Evolutionary conservation across 2,797 vertebrate species (phyloP), one percentile per base, ranked within the genome.

Genomic region (Clarias laeviceps): DNA sequence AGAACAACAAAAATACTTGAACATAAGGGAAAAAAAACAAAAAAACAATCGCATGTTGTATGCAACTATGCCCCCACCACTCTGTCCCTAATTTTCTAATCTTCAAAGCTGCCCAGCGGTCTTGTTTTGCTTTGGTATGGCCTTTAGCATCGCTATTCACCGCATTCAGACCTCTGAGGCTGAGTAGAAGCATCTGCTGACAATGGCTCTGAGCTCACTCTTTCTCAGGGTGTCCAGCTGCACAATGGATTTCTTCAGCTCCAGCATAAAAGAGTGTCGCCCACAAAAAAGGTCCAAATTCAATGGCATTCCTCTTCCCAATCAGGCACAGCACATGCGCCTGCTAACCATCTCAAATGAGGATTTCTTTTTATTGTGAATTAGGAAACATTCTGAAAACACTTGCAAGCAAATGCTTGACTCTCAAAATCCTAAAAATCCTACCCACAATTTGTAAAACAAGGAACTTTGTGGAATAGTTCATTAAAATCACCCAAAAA

Each of bases 221-320:
- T 91, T 95, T 95, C 94, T 95, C 92, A 92, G 94, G 92, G 93
- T 93, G 93, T 94, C 93, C 93, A 90, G 88, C 88, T 82, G 83
- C 92, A 95, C 95, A 95, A 95, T 95, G 88, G 92, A 93, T 92
- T 94, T 95, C 93, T 94, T 94, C 88, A 92, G 92, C 88, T 85
- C 89, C 77, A 80, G 87, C 90, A 96, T 94, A 96, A 95, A 95
- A 91, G 94, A 92, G 90, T 83, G 90, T 91, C 90, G 90, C 78
- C 84, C 90, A 91, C 93, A 92, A 94, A 94, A 94, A 94, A 92
- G 93, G 90, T 88, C 93, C 93, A 93, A 89, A 94, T 94, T 96
- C 93, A 95, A 95, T 94, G 94, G 92, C 94, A 95, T 94, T 95
- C 94, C 94, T 92, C 81, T 87, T 88, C 92, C 93, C 92, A 94